These are phyloP conservation scores for Allenopithecus nigroviridis DNA, from an alignment of 2,797 vertebrate species.

Conservation along the genomic window DNA sequence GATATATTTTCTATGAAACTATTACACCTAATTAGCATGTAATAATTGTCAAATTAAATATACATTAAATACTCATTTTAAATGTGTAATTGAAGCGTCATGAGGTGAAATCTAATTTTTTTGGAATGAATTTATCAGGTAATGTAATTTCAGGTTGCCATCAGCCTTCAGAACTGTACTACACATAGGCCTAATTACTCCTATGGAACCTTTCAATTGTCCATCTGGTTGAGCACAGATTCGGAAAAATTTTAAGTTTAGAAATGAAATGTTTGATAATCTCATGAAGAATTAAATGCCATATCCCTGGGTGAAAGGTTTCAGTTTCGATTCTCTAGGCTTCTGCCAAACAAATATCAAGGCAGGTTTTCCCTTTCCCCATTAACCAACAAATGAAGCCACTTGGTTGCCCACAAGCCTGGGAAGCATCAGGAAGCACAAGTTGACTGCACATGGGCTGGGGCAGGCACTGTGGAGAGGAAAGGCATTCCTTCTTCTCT, in stretches of 20 bases:
- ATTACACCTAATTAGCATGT: conserved; percentile 82
- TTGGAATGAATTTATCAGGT: conserved; percentile 69
- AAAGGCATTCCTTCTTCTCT: neutral
- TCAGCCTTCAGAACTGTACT: conserved; percentile 70
- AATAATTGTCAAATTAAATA: conserved; percentile 84
- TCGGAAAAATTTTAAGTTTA: conserved; percentile 69
- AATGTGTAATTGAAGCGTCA: conserved; percentile 80
- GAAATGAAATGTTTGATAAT: conserved; percentile 69
- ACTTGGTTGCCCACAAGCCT: neutral
- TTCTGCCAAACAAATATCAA: conserved; percentile 72
- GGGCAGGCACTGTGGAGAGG: neutral
- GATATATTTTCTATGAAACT: conserved; percentile 82
- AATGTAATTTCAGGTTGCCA: conserved; percentile 66
- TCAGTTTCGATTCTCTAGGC: conserved; percentile 68
- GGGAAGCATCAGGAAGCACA: neutral
- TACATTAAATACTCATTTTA: conserved; percentile 82
- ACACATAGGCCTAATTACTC: conserved; percentile 64
- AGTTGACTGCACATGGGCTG: neutral
- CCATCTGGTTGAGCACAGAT: conserved; percentile 64
- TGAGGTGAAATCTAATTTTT: conserved; percentile 80
- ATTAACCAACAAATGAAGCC: neutral
- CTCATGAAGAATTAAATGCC: conserved; percentile 66
- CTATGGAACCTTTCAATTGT: conserved; percentile 71
- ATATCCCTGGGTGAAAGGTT: conserved; percentile 55
- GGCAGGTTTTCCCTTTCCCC: neutral